Conservation (phyloP, 2,113 vertebrate species). For the Uropsilus gracilis region DNA sequence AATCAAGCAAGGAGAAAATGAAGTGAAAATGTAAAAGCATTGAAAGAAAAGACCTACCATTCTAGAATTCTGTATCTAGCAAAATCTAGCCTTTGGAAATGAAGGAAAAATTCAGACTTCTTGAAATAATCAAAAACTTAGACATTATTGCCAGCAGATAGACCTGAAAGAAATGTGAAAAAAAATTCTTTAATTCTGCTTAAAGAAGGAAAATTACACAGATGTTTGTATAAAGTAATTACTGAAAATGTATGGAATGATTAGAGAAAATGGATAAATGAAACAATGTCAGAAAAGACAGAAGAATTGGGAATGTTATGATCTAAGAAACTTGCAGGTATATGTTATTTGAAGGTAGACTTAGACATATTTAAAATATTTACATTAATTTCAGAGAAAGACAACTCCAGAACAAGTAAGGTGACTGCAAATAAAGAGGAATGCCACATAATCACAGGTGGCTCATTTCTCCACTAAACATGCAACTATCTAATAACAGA, state of each 20-base stretch:
- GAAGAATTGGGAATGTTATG: neutral
- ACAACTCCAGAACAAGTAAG: neutral
- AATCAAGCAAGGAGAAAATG: neutral
- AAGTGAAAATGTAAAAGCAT: neutral
- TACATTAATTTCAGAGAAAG: neutral
- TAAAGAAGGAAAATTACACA: neutral
- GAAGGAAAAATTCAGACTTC: neutral
- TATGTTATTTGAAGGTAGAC: neutral
- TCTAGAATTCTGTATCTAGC: neutral
- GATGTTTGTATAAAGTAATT: neutral
- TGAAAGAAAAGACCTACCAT: neutral
- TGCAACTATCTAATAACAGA: neutral
- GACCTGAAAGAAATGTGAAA: neutral
- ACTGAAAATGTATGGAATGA: neutral
- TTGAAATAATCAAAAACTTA: neutral
- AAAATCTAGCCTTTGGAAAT: neutral
- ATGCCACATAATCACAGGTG: neutral
- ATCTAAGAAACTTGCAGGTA: neutral
- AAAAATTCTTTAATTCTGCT: neutral
- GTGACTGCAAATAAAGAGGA: neutral
- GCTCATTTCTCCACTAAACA: neutral
- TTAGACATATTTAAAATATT: neutral
- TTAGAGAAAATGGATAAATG: neutral
- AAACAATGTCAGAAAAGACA: neutral
- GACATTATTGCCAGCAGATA: neutral